phyloP scores from a whole-genome alignment of 2,888 invertebrate species.

The Andrena marginata region DNA sequence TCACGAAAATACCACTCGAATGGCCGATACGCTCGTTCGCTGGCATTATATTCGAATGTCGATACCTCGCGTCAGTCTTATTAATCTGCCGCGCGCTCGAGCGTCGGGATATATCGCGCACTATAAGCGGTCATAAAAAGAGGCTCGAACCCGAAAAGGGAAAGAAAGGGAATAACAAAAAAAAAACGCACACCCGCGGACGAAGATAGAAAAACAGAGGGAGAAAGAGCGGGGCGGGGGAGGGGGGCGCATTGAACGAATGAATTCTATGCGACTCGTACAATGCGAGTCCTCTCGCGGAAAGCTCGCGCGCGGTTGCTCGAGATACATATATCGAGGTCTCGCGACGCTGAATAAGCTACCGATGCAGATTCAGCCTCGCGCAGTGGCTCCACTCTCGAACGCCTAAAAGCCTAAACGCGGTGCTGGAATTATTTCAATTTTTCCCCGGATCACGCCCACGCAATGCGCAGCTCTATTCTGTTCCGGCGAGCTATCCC shows the following conservation, averaged over 20 bases:
- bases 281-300: constrained; percentile 61
- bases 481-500: constrained; percentile 17
- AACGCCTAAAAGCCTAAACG: constrained; percentile 50
- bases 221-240: neutral
- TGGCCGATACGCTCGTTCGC: constrained; percentile 57
- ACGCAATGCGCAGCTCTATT: constrained; percentile 15
- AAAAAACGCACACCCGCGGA: neutral
- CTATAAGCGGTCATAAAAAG: constrained; percentile 61
- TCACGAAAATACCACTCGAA: constrained; percentile 63
- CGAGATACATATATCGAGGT: constrained; percentile 59
- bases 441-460: constrained; percentile 34
- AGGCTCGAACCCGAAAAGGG: constrained; percentile 22
- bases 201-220: neutral
- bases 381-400: constrained; percentile 1
- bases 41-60: constrained; percentile 59
- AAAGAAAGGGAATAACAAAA: neutral
- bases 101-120: constrained; percentile 49
- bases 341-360: constrained; percentile 58
- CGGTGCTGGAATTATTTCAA: constrained; percentile 47
- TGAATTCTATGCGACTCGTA: constrained; percentile 61
- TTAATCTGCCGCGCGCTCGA: constrained; percentile 55
- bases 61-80: constrained; percentile 64
- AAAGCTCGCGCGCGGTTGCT: constrained; percentile 52
- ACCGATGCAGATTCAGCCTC: constrained; percentile 58
- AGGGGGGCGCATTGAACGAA: constrained; percentile 36